A percentile compares a stretch with the other conserved stretches of the same genome.
phyloP scores from a whole-genome alignment of 1,140 invertebrate genomes.

The Phymastichus coffea region DNA sequence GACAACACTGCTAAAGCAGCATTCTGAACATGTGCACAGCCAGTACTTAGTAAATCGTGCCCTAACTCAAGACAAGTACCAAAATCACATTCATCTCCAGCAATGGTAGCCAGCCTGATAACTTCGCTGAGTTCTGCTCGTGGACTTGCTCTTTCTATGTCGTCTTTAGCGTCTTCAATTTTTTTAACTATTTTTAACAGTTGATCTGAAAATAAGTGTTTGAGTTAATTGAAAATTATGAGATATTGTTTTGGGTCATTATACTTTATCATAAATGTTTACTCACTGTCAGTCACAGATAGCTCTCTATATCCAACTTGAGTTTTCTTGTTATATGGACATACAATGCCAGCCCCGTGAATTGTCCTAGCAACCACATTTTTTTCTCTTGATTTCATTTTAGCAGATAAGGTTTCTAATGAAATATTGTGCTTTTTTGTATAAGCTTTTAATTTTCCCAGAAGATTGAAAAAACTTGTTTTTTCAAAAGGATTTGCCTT shows the following conservation, averaged over 20 bases:
- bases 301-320: slow-evolving; percentile 79
- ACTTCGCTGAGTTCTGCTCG: slow-evolving; percentile 73
- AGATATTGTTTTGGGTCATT: neutral
- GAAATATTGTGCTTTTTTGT: slow-evolving; percentile 65
- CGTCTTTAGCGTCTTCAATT: slow-evolving; percentile 63
- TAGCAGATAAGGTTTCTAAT: slow-evolving; percentile 61
- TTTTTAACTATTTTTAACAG: slow-evolving; percentile 73
- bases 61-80: slow-evolving; percentile 88
- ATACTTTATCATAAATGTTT: neutral
- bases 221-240: slow-evolving; percentile 6
- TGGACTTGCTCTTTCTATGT: slow-evolving; percentile 61
- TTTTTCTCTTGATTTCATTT: slow-evolving; percentile 66
- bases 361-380: slow-evolving; percentile 77
- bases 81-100: slow-evolving; percentile 92
- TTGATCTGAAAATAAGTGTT: slow-evolving; percentile 58
- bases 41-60: slow-evolving; percentile 80
- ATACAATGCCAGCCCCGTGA: slow-evolving; percentile 84
- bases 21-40: slow-evolving; percentile 67
- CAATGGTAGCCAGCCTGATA: slow-evolving; percentile 80
- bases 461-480: slow-evolving; percentile 59
- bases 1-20: slow-evolving; percentile 66
- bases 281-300: slow-evolving; percentile 71
- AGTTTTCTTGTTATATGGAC: slow-evolving; percentile 79
- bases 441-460: slow-evolving; percentile 65
- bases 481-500: slow-evolving; percentile 67